These are phyloP conservation scores for Bathynomus jamesi DNA, from an alignment of 1,140 invertebrate genomes.

Conservation along the genomic window DNA sequence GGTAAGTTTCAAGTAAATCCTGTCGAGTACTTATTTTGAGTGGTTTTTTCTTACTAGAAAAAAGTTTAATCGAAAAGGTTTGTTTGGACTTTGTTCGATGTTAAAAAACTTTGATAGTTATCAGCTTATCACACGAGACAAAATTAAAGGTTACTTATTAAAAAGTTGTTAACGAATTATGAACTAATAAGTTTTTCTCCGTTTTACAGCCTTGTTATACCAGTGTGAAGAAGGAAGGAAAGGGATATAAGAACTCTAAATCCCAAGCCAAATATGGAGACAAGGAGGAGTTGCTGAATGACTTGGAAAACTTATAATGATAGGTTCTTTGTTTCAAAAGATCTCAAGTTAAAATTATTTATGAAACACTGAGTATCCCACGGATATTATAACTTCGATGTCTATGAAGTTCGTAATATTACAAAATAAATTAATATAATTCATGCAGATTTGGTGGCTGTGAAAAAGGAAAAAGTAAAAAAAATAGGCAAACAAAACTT, in stretches of 20 bases:
- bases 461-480: too few species aligned
- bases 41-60: background rate
- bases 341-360: too few species aligned
- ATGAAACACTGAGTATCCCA: too few species aligned
- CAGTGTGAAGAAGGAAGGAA: slow-evolving; percentile 27
- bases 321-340: too few species aligned
- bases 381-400: too few species aligned
- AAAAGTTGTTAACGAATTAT: background rate
- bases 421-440: too few species aligned
- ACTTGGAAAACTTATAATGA: slow-evolving; percentile 13
- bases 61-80: too few species aligned
- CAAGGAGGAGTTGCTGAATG: slow-evolving; percentile 17
- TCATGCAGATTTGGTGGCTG: too few species aligned
- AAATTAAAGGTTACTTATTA: background rate
- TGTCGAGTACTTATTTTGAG: background rate
- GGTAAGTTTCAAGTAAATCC: slow-evolving; percentile 19
- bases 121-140: background rate
- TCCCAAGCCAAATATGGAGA: slow-evolving; percentile 14
- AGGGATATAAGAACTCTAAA: slow-evolving; percentile 14
- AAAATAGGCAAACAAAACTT: too few species aligned
- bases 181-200: background rate
- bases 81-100: too few species aligned
- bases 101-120: background rate
- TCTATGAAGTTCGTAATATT: too few species aligned
- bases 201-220: slow-evolving; percentile 32